Evolutionary conservation across 1,140 invertebrate genomes (phyloP), one percentile per base, ranked within the genome.

Genomic region (Bombus consobrinus): DNA sequence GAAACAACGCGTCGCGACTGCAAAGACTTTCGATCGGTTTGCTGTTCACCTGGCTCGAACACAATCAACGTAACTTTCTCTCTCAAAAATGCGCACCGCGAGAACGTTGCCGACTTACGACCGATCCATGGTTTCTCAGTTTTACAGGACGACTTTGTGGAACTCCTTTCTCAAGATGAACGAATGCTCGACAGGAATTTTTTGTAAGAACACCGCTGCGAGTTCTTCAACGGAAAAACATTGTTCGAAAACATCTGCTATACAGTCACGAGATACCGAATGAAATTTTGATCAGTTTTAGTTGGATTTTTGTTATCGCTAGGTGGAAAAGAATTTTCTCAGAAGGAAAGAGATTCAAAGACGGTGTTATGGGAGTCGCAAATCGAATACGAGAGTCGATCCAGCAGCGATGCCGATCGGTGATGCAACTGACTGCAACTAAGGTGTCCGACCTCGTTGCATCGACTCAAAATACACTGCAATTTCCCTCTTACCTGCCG

Each of bases 381-480:
- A 53, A 53, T 53, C 1, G 47, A 34, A 3, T 37, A n/a, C 28
- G 37, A 25, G 25, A 34, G 53, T 4, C 41, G 22, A 68, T 18
- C 34, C 72, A 68, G 59, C 76, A 62, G 47, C 76, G 64, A 68
- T 32, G 72, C 73, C 76, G 76, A 74, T 89, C 87, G 34, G 47
- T 87, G 88, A 84, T 78, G 88, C 88, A 89, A 89, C 85, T 86
- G 75, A 57, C 74, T 68, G 37, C 71, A 68, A n/a, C 62, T 59
- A 69, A 62, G 43, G 73, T 18, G 41, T 39, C 47, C 79, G 28
- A 37, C 53, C 71, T 78, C 22, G 81, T 72, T 83, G 73, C 74
- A 78, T 43, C 77, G 69, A n/a, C 62, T 32, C 43, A 57, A 80
- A 66, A 47, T 64, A 53, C 80, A 77, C 25, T 76, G 32, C 43